Evolutionary conservation across 2,113 vertebrate species (phyloP).

Genomic region (Desmodus rotundus): DNA sequence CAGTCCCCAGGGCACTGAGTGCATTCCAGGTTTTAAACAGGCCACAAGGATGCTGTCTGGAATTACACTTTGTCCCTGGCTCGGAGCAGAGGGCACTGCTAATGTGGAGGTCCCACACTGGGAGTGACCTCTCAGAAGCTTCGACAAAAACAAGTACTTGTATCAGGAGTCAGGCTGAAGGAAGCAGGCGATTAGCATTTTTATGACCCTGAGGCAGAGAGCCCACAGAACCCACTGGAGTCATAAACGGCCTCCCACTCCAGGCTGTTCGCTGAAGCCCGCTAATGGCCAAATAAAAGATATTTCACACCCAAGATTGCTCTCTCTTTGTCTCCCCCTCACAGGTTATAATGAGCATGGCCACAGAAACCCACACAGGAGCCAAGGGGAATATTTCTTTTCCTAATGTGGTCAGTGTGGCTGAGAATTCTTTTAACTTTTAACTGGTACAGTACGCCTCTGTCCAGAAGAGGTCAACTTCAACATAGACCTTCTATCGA

Average conservation of each 20-base stretch:
- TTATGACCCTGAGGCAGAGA: slow-evolving; percentile 37
- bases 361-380: not conserved
- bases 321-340: not conserved
- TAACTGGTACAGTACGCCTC: not conserved
- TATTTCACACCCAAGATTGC: not conserved
- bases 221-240: slow-evolving; percentile 25
- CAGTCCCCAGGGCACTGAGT: slow-evolving; percentile 32
- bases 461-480: not conserved
- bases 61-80: not conserved
- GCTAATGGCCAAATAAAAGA: slow-evolving; percentile 61
- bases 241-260: slow-evolving; percentile 57
- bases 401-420: not conserved
- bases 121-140: slow-evolving; percentile 21
- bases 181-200: slow-evolving; percentile 70
- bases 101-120: not conserved
- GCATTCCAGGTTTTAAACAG: slow-evolving; percentile 38
- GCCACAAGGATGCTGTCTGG: not conserved
- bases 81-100: not conserved
- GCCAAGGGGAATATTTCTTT: not conserved
- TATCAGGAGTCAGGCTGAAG: not conserved
- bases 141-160: slow-evolving; percentile 44
- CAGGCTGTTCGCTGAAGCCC: not conserved
- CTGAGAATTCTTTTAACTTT: not conserved
- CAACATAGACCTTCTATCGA: not conserved
- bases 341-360: not conserved